These are phyloP conservation scores for Circaetus cinerascens DNA, from an alignment of 2,113 vertebrate species.

Conservation along the genomic window DNA sequence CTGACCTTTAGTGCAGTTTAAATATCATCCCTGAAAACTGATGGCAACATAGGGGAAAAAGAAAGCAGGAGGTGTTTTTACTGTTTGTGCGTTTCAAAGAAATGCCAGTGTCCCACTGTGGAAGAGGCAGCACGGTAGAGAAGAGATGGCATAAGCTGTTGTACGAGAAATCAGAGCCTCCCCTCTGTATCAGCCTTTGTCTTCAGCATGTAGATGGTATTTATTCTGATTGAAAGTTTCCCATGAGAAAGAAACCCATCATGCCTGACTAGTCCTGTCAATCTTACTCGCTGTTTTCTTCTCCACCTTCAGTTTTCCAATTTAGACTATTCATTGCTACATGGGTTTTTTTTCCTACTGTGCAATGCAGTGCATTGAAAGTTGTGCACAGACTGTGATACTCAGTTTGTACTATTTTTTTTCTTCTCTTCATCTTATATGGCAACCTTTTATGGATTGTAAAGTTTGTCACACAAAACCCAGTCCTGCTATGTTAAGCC, in stretches of 20 bases:
- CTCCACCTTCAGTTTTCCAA: neutral
- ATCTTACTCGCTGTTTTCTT: neutral
- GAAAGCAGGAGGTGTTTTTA: neutral
- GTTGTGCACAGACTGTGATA: neutral
- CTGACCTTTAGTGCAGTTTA: slow-evolving; percentile 35
- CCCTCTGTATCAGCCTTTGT: neutral
- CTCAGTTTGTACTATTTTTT: neutral
- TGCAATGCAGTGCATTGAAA: neutral
- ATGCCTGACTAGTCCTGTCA: neutral
- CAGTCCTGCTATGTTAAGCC: neutral
- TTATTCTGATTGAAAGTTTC: neutral
- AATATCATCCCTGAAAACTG: slow-evolving; percentile 29
- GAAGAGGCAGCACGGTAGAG: neutral
- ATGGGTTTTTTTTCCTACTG: neutral
- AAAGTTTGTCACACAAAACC: neutral
- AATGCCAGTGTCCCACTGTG: neutral
- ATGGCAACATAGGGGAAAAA: neutral
- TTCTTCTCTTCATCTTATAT: neutral
- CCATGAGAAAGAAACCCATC: neutral
- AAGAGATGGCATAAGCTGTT: neutral
- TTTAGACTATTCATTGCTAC: neutral
- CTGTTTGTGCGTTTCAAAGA: neutral
- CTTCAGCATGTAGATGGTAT: neutral
- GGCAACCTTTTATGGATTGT: neutral
- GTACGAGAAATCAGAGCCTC: neutral